Evolutionary conservation across 2,797 vertebrate genomes (phyloP).

Genomic region (Rhadinocentrus ornatus): DNA sequence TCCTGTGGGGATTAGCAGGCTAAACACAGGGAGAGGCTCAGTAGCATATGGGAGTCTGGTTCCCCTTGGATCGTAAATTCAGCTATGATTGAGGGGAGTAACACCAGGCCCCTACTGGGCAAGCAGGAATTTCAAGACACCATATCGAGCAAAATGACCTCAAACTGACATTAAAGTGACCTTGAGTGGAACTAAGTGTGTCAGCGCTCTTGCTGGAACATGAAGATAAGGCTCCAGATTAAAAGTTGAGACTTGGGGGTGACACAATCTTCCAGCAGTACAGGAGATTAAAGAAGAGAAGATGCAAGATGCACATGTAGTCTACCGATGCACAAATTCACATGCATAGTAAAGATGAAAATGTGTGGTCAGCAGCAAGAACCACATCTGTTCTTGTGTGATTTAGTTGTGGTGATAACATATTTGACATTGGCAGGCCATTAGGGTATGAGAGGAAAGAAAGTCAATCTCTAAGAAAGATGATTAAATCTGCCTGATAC

Average conservation of each 20-base stretch:
- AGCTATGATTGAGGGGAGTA: slow-evolving; percentile 76
- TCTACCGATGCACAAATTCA: slow-evolving; percentile 25
- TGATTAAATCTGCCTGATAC: slow-evolving; percentile 74
- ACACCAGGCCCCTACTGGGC: slow-evolving; percentile 67
- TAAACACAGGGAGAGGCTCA: slow-evolving; percentile 78
- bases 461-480: slow-evolving; percentile 42
- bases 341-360: slow-evolving; percentile 32
- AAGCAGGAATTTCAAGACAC: slow-evolving; percentile 59
- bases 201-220: slow-evolving; percentile 74
- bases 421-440: slow-evolving; percentile 45
- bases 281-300: slow-evolving; percentile 67
- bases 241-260: slow-evolving; percentile 63
- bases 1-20: slow-evolving; percentile 80
- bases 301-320: slow-evolving; percentile 48
- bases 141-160: slow-evolving; percentile 75
- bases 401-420: slow-evolving; percentile 48
- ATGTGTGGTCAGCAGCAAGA: slow-evolving; percentile 54
- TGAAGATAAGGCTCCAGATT: slow-evolving; percentile 80
- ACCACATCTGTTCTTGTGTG: slow-evolving; percentile 46
- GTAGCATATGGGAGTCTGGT: slow-evolving; percentile 72
- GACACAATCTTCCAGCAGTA: slow-evolving; percentile 56
- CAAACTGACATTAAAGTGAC: slow-evolving; percentile 79
- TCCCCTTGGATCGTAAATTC: slow-evolving; percentile 73
- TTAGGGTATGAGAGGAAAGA: slow-evolving; percentile 54
- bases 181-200: slow-evolving; percentile 74